Evolutionary conservation across 2,888 invertebrate species (phyloP).

Genomic region (Melanargia galathea): DNA sequence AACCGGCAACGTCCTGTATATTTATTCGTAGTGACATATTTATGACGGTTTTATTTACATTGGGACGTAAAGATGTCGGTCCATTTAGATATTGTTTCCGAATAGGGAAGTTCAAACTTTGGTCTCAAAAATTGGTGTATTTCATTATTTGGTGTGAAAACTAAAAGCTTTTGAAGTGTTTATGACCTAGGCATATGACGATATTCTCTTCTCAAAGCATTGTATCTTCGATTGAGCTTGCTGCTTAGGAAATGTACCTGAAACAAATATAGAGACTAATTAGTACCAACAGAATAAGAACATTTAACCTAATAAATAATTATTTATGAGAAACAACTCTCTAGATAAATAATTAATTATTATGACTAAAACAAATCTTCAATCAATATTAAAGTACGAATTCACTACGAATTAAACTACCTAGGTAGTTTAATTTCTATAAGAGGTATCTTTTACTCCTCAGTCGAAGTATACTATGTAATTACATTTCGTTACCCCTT

Average conservation of each 20-base stretch:
- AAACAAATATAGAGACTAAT: slow-evolving; percentile 1
- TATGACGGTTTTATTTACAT: slow-evolving; percentile 8
- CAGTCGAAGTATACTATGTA: too few species aligned
- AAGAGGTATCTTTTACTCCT: too few species aligned
- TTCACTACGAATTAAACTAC: too few species aligned
- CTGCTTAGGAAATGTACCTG: slow-evolving; percentile 1
- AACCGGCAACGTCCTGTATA: neutral
- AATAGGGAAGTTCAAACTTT: neutral
- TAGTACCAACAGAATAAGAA: neutral
- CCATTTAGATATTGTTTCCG: neutral
- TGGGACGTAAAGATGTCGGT: slow-evolving; percentile 2
- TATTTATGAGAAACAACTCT: too few species aligned
- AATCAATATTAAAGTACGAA: too few species aligned
- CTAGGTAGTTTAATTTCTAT: too few species aligned
- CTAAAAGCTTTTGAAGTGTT: neutral
- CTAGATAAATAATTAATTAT: too few species aligned
- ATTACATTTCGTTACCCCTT: neutral
- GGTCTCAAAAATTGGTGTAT: neutral
- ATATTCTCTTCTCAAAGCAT: neutral
- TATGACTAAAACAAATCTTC: too few species aligned
- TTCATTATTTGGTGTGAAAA: neutral
- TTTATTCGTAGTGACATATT: neutral
- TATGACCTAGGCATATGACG: neutral
- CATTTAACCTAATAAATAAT: too few species aligned
- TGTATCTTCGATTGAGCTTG: neutral